A percentile compares a stretch with the other conserved stretches of the same genome.
Conservation (phyloP, 2,888 invertebrate genomes). For the Melieria omissa region DNA sequence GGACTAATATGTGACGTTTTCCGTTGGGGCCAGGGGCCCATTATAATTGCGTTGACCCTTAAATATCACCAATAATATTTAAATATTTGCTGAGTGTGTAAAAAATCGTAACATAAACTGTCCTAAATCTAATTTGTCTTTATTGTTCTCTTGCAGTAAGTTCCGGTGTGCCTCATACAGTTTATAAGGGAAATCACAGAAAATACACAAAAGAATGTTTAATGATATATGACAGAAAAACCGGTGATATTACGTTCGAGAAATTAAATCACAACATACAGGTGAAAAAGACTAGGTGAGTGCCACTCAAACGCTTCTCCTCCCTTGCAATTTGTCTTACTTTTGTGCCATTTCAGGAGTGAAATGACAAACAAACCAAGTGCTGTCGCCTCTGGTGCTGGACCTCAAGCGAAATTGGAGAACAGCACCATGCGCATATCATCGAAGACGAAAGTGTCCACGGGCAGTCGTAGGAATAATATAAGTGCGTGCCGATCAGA, state of each 20-base stretch:
- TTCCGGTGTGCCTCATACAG: constrained; percentile 89
- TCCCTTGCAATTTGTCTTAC: not conserved
- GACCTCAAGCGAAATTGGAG: constrained; percentile 56
- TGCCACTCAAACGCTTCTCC: constrained; percentile 44
- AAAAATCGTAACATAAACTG: not conserved
- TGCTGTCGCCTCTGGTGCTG: constrained; percentile 41
- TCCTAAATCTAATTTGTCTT: constrained; percentile 10
- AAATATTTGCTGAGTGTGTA: too few relatives aligned
- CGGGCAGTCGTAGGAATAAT: constrained; percentile 69
- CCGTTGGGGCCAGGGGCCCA: too few relatives aligned
- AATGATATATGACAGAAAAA: constrained; percentile 89
- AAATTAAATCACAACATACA: constrained; percentile 91
- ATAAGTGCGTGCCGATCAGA: constrained; percentile 57
- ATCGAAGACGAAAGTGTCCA: constrained; percentile 72
- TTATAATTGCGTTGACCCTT: too few relatives aligned
- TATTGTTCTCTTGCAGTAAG: constrained; percentile 73
- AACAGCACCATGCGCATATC: constrained; percentile 73
- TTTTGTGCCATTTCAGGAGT: constrained; percentile 49
- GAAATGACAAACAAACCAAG: constrained; percentile 63
- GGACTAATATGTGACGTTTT: too few relatives aligned
- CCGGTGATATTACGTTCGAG: constrained; percentile 93
- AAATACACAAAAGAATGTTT: constrained; percentile 92
- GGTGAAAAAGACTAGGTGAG: constrained; percentile 89
- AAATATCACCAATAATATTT: too few relatives aligned
- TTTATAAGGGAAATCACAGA: constrained; percentile 94